Conservation (phyloP, 2,113 vertebrate genomes). For the Elanus axillaris region DNA sequence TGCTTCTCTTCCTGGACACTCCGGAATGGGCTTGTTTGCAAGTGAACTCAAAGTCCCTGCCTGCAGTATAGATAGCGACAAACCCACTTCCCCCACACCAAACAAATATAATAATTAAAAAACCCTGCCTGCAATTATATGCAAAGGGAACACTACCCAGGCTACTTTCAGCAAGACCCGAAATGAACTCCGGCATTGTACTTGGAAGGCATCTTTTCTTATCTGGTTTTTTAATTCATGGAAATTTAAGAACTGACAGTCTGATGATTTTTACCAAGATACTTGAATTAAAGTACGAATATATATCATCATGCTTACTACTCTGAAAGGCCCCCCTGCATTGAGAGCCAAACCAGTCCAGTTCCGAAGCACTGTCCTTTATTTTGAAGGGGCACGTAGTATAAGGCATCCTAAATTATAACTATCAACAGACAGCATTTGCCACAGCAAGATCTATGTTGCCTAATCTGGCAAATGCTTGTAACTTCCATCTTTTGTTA, state of each 20-base stretch:
- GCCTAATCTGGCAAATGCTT: neutral
- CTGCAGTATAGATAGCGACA: constrained; percentile 67
- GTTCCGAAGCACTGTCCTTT: neutral
- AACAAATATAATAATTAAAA: neutral
- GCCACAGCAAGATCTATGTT: neutral
- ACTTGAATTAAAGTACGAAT: neutral
- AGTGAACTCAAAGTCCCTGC: constrained; percentile 39
- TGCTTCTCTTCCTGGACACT: constrained; percentile 59
- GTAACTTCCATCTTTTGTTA: neutral
- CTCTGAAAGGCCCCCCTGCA: neutral
- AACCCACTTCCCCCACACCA: neutral
- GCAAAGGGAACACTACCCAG: constrained; percentile 31
- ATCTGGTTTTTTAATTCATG: neutral
- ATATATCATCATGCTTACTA: neutral
- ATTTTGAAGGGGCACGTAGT: neutral
- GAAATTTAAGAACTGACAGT: neutral
- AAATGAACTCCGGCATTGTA: constrained; percentile 57
- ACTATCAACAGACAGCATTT: neutral
- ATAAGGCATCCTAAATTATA: neutral
- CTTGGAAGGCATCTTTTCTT: neutral
- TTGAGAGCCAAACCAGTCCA: neutral
- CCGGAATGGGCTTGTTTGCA: constrained; percentile 39
- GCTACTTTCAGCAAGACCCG: constrained; percentile 68
- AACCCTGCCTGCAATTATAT: constrained; percentile 70
- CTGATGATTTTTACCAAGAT: neutral